A percentile compares a stretch with the other conserved stretches of the same genome.
These are phyloP conservation scores for Petaurus breviceps DNA, from an alignment of 2,113 vertebrate genomes.

Conservation along the genomic window DNA sequence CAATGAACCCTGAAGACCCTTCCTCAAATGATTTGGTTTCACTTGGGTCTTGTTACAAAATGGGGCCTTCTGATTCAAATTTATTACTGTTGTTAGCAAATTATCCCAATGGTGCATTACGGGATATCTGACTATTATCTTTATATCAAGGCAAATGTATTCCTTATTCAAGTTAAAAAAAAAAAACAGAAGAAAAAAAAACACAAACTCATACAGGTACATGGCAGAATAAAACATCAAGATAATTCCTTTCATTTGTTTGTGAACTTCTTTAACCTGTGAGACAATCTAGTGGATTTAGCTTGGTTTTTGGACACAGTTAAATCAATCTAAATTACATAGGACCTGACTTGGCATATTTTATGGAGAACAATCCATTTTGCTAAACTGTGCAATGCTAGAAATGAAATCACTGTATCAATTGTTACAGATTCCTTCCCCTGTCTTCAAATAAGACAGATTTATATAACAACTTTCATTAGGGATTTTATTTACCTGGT, in stretches of 20 bases:
- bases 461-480: neutral
- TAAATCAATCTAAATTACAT: constrained; percentile 56
- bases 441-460: constrained; percentile 3
- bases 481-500: neutral
- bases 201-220: neutral
- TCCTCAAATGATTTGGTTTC: constrained; percentile 61
- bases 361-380: constrained; percentile 61
- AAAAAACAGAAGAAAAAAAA: neutral
- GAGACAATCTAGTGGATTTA: constrained; percentile 50
- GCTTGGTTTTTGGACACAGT: constrained; percentile 46
- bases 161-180: constrained; percentile 39
- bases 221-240: constrained; percentile 30
- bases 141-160: constrained; percentile 43
- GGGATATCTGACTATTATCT: constrained; percentile 11
- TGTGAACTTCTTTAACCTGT: constrained; percentile 60
- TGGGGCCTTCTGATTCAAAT: constrained; percentile 7
- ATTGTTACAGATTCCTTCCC: neutral
- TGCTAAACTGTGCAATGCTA: constrained; percentile 39
- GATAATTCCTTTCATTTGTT: constrained; percentile 44
- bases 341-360: constrained; percentile 61
- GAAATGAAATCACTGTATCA: constrained; percentile 41
- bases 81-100: constrained; percentile 9
- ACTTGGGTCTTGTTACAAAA: constrained; percentile 52
- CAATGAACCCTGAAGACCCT: constrained; percentile 18
- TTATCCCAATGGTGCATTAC: neutral